phyloP scores from a whole-genome alignment of 2,797 vertebrate species.

The Cephalopachus bancanus region DNA sequence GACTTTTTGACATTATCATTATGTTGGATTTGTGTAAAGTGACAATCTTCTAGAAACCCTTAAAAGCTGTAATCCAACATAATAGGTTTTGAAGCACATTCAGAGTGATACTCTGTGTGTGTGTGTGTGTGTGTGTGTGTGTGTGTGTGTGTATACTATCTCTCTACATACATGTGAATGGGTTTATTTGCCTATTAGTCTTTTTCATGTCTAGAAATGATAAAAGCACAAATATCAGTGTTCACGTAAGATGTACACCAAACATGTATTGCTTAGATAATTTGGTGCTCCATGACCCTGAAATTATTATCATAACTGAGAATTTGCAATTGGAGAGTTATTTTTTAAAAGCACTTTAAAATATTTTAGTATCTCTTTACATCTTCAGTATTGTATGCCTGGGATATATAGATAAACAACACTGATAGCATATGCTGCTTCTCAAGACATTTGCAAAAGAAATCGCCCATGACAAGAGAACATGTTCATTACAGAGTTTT shows the following conservation, averaged over 20 bases:
- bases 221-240: not conserved
- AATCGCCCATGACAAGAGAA: not conserved
- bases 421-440: not conserved
- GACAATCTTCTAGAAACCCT: constrained; percentile 15
- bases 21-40: not conserved
- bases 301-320: constrained; percentile 19
- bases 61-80: not conserved
- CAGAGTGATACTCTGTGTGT: not conserved
- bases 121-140: not conserved
- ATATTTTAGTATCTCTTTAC: constrained; percentile 7
- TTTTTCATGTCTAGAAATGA: not conserved
- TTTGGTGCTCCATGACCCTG: not conserved
- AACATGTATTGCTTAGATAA: constrained; percentile 30
- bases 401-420: not conserved
- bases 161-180: not conserved
- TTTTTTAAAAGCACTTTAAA: constrained; percentile 50
- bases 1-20: not conserved
- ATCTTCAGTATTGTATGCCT: not conserved
- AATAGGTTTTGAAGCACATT: not conserved
- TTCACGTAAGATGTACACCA: not conserved
- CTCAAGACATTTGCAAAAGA: constrained; percentile 43
- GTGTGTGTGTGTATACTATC: not conserved
- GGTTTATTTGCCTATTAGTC: not conserved
- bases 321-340: not conserved
- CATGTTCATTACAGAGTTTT: constrained; percentile 29